phyloP scores from a whole-genome alignment of 2,888 invertebrate species.

The Thumatha senex region DNA sequence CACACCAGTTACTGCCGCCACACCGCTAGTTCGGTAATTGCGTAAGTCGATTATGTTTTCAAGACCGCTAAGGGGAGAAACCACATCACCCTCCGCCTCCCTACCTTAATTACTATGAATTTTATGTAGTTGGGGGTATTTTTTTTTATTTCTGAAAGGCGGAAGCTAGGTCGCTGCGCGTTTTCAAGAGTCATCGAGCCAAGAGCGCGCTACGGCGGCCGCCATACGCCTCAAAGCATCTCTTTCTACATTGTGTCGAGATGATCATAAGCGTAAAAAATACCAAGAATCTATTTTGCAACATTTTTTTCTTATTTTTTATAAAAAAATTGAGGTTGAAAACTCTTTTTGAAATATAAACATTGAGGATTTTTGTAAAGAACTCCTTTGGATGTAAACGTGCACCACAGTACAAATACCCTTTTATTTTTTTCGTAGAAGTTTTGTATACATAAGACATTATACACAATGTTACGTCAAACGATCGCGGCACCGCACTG shows the following conservation, averaged over 20 bases:
- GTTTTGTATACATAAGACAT: too few species aligned
- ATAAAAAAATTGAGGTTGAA: too few species aligned
- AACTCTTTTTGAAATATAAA: too few species aligned
- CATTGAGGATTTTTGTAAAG: too few species aligned
- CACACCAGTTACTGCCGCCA: too few species aligned
- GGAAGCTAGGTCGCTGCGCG: slow-evolving; percentile 59
- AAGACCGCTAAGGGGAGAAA: background rate
- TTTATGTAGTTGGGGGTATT: slow-evolving; percentile 35
- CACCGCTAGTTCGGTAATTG: background rate
- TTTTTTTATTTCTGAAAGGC: slow-evolving; percentile 60
- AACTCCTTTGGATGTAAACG: too few species aligned
- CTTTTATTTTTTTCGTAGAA: too few species aligned
- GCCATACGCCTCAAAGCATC: slow-evolving; percentile 70
- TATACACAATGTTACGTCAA: too few species aligned
- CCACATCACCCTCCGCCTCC: background rate
- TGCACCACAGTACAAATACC: too few species aligned
- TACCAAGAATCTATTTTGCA: background rate
- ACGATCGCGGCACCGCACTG: too few species aligned
- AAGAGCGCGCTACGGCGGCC: slow-evolving; percentile 56
- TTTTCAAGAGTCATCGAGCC: slow-evolving; percentile 71
- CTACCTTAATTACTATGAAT: slow-evolving; percentile 28
- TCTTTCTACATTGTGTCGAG: slow-evolving; percentile 57
- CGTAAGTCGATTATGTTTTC: background rate
- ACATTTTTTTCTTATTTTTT: background rate
- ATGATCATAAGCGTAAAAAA: slow-evolving; percentile 64